Conservation (phyloP, 1,140 invertebrate species). For the Dysdera silvatica region DNA sequence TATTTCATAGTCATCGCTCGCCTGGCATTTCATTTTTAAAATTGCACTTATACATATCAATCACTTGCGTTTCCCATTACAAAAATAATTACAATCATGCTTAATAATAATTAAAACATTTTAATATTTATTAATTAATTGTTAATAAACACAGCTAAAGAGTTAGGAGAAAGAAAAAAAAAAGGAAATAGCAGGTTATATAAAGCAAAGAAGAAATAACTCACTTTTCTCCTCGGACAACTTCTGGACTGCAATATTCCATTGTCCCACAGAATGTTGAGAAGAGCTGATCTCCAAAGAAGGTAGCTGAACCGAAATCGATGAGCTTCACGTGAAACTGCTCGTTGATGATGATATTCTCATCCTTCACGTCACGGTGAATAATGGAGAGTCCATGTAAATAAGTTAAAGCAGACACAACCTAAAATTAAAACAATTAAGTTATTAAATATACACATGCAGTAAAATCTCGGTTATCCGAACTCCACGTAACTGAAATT, state of each 20-base stretch:
- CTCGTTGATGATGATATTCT: conserved; percentile 67
- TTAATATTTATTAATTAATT: background rate
- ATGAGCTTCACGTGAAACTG: conserved; percentile 66
- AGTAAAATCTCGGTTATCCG: too few species aligned
- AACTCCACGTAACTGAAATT: too few species aligned
- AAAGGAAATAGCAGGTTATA: background rate
- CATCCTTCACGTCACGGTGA: conserved; percentile 67
- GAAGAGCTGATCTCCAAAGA: conserved; percentile 55
- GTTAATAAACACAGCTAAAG: background rate
- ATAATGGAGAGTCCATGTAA: conserved; percentile 59
- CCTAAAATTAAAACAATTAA: conserved; percentile 42
- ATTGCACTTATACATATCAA: background rate
- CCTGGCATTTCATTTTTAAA: too few species aligned
- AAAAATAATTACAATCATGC: background rate
- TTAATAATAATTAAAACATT: background rate
- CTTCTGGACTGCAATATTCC: conserved; percentile 70
- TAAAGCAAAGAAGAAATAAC: conserved; percentile 28
- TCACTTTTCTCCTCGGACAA: conserved; percentile 61
- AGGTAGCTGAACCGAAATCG: conserved; percentile 66
- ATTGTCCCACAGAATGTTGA: conserved; percentile 70
- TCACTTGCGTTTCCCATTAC: background rate
- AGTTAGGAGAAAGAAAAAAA: background rate
- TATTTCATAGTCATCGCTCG: too few species aligned
- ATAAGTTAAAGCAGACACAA: conserved; percentile 60
- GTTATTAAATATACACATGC: background rate